Conservation (phyloP, 92 coral and sea anemone genomes). For the Muricea muricata region DNA sequence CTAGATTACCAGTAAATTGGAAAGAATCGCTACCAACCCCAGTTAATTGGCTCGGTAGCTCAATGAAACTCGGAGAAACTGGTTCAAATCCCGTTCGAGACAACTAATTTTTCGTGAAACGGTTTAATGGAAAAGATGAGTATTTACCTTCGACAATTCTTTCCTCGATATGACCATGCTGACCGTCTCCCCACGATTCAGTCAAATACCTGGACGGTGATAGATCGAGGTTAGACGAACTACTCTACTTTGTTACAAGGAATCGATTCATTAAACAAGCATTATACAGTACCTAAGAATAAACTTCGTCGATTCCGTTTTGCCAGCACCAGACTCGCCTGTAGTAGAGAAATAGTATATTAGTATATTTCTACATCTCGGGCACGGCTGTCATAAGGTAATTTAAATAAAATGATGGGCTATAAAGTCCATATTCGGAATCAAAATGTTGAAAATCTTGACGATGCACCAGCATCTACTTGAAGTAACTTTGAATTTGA, state of each 20-base stretch:
- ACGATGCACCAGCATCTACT: too few relatives aligned
- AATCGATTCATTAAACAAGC: background rate
- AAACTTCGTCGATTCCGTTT: conserved; percentile 97
- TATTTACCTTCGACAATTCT: conserved; percentile 91
- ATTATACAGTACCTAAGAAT: conserved; percentile 80
- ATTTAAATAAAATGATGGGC: background rate
- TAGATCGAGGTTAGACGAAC: background rate
- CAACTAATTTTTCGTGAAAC: too few relatives aligned
- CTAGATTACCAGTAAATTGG: too few relatives aligned
- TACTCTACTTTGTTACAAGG: too few relatives aligned
- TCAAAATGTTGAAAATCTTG: too few relatives aligned
- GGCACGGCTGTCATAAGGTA: background rate
- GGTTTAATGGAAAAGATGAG: too few relatives aligned
- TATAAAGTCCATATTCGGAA: too few relatives aligned
- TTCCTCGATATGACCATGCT: conserved; percentile 96
- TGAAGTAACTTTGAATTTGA: too few relatives aligned
- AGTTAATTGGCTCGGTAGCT: too few relatives aligned
- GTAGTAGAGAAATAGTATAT: background rate
- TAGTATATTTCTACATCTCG: background rate
- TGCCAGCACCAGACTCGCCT: conserved; percentile 99
- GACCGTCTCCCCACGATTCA: conserved; percentile 98
- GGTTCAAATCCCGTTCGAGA: too few relatives aligned
- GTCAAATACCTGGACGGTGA: conserved; percentile 74
- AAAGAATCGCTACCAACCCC: too few relatives aligned
- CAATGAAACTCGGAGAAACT: too few relatives aligned